Percentiles rank a stretch among this genome's conserved stretches.
These are phyloP conservation scores for Pogonocichla stellata DNA, from an alignment of 2,113 vertebrate species.

Conservation along the genomic window DNA sequence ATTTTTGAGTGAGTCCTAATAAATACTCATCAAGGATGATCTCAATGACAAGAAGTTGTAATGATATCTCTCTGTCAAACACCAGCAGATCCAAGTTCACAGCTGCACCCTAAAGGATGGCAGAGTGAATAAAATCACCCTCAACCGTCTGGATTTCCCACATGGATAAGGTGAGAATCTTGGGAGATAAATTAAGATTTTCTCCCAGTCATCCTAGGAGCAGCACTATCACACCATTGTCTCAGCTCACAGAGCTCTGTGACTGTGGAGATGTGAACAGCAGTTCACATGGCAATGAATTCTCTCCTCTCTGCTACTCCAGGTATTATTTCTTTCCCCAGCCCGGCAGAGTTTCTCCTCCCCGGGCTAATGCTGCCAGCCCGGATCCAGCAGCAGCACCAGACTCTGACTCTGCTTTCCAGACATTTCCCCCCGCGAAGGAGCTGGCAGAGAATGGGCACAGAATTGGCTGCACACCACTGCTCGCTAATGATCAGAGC, in stretches of 20 bases:
- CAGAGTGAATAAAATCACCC: conserved; percentile 42
- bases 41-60: conserved; percentile 71
- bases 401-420: background rate
- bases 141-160: conserved; percentile 6
- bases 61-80: conserved; percentile 61
- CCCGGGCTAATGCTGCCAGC: background rate
- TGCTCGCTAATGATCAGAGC: conserved; percentile 25
- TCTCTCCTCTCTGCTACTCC: background rate
- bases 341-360: conserved; percentile 1
- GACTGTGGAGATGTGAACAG: background rate
- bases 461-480: conserved; percentile 17
- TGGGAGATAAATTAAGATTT: background rate
- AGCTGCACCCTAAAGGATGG: conserved; percentile 24
- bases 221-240: background rate
- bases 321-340: background rate
- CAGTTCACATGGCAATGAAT: background rate
- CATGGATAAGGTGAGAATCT: background rate
- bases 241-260: background rate
- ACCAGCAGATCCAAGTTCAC: conserved; percentile 29
- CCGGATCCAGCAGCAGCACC: background rate
- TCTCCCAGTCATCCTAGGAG: background rate
- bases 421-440: background rate
- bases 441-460: conserved; percentile 20
- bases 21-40: conserved; percentile 70
- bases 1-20: conserved; percentile 72